Evolutionary conservation across 2,113 vertebrate genomes (phyloP).

Genomic region (Plectropomus leopardus): DNA sequence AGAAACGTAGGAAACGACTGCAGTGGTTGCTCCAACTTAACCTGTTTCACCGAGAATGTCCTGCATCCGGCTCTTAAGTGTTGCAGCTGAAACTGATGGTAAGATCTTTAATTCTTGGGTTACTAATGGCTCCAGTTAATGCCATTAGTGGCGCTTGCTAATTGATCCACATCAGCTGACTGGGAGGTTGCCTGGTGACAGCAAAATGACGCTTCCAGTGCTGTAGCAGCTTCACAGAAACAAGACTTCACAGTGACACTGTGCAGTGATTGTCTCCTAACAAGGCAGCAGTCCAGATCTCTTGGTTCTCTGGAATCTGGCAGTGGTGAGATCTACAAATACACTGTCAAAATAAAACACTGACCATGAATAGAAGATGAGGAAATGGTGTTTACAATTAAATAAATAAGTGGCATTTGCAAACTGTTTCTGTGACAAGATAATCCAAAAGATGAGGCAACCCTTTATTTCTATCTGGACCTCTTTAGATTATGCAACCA

Average conservation of each 20-base stretch:
- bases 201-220: background rate
- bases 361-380: background rate
- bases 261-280: conserved; percentile 1
- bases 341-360: background rate
- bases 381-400: background rate
- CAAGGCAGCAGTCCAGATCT: background rate
- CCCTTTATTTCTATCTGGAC: background rate
- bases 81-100: background rate
- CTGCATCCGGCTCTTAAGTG: background rate
- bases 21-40: background rate
- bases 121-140: background rate
- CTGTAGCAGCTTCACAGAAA: background rate
- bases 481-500: background rate
- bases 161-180: conserved; percentile 25
- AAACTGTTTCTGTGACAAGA: background rate
- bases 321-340: background rate
- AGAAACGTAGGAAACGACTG: background rate
- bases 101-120: conserved; percentile 3
- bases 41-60: background rate
- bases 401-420: background rate
- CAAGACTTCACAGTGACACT: conserved; percentile 1
- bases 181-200: conserved; percentile 44
- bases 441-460: background rate
- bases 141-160: conserved; percentile 4
- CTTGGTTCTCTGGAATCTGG: background rate